These are phyloP conservation scores for Sula dactylatra DNA, from an alignment of 2,113 vertebrate genomes.

Conservation along the genomic window DNA sequence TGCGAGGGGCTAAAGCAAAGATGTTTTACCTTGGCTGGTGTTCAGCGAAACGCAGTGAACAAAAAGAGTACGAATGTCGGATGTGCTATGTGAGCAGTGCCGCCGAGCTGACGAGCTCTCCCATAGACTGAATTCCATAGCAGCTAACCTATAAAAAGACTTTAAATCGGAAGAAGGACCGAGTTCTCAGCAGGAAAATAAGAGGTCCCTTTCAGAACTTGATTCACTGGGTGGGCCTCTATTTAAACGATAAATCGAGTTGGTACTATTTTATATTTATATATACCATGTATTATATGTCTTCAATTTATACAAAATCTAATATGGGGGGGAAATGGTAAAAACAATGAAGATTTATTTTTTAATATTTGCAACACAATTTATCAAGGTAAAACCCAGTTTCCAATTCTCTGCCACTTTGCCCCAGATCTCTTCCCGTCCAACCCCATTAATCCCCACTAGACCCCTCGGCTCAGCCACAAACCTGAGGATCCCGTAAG, in stretches of 20 bases:
- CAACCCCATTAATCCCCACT: background rate
- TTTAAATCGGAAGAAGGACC: background rate
- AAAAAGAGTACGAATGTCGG: rapidly evolving
- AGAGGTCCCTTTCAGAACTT: background rate
- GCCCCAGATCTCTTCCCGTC: background rate
- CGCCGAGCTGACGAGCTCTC: background rate
- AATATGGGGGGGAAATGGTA: background rate
- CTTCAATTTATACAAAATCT: background rate
- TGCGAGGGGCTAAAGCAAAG: background rate
- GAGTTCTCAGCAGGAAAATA: background rate
- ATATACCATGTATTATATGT: background rate
- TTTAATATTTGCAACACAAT: background rate
- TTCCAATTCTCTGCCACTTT: background rate
- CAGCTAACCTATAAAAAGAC: background rate
- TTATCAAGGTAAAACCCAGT: background rate
- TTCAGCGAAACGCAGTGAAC: background rate
- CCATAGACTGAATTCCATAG: background rate
- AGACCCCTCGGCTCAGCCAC: background rate
- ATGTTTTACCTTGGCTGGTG: background rate
- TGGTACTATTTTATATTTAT: background rate
- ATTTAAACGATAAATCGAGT: background rate
- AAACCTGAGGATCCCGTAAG: background rate
- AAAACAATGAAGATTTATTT: background rate
- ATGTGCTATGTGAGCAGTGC: background rate
- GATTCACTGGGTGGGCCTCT: background rate